Percentiles rank a stretch among this genome's conserved stretches.
These are phyloP conservation scores for Pseudolycoriella hygida DNA, from an alignment of 2,888 invertebrate species.

Conservation along the genomic window DNA sequence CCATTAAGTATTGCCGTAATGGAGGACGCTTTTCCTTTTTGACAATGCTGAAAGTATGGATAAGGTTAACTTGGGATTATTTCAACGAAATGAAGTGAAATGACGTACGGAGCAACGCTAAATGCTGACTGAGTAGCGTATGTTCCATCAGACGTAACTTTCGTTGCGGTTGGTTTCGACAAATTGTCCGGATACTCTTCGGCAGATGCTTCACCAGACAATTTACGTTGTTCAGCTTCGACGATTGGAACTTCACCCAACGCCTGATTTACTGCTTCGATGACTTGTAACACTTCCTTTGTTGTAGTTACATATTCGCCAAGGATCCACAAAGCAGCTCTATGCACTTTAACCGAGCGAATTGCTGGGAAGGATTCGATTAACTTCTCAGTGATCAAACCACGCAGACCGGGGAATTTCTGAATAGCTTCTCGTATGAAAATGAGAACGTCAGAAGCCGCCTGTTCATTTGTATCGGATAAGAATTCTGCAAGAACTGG, in stretches of 20 bases:
- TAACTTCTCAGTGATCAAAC: constrained; percentile 60
- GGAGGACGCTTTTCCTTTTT: constrained; percentile 59
- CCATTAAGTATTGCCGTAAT: constrained; percentile 72
- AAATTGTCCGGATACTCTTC: constrained; percentile 33
- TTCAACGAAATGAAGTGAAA: neutral
- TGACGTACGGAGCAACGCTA: constrained; percentile 54
- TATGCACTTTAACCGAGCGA: constrained; percentile 78
- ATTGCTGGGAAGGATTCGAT: constrained; percentile 69
- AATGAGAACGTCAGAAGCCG: constrained; percentile 84
- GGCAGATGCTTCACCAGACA: constrained; percentile 42
- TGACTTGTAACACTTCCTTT: constrained; percentile 61
- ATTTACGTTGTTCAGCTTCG: constrained; percentile 48
- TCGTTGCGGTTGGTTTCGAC: constrained; percentile 28
- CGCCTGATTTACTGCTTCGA: constrained; percentile 54
- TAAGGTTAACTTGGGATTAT: constrained; percentile 4
- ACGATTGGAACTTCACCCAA: constrained; percentile 50
- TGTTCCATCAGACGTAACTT: constrained; percentile 95
- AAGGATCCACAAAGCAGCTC: constrained; percentile 91
- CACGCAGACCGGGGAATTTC: constrained; percentile 64
- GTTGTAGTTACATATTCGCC: constrained; percentile 82
- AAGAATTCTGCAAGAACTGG: constrained; percentile 90
- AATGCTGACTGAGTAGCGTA: constrained; percentile 98
- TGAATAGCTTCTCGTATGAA: constrained; percentile 95
- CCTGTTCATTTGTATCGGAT: constrained; percentile 72
- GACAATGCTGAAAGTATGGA: constrained; percentile 24